These are phyloP conservation scores for Drosophila asahinai DNA, from an alignment of 1,140 invertebrate species.

Conservation along the genomic window DNA sequence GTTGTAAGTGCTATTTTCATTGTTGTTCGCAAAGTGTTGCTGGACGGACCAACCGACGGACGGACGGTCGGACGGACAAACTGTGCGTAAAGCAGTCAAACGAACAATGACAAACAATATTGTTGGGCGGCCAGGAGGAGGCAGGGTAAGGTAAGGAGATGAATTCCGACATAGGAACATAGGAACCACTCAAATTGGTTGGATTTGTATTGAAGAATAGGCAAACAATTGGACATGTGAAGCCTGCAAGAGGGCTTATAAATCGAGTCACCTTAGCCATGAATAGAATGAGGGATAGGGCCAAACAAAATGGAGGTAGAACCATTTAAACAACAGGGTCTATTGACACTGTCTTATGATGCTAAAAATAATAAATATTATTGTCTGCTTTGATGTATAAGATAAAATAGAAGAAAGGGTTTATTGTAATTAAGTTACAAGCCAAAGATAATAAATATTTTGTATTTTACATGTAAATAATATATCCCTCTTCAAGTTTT, in stretches of 20 bases:
- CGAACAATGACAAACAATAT: constrained; percentile 60
- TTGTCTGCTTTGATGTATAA: no score
- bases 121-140: not conserved
- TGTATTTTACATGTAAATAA: not conserved
- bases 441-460: no score
- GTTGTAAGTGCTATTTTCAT: constrained; percentile 59
- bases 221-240: constrained; percentile 38
- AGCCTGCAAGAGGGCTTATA: constrained; percentile 37
- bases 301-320: constrained; percentile 4
- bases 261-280: constrained; percentile 24
- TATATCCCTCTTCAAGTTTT: no score
- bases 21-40: constrained; percentile 50
- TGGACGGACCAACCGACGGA: constrained; percentile 6
- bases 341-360: no score
- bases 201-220: constrained; percentile 37
- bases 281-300: constrained; percentile 23
- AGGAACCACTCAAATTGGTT: constrained; percentile 33
- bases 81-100: constrained; percentile 56
- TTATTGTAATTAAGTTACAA: no score
- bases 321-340: not conserved
- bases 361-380: not conserved
- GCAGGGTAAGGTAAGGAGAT: not conserved
- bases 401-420: not conserved
- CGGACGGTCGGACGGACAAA: not conserved
- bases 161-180: constrained; percentile 14